phyloP scores from a whole-genome alignment of 1,140 invertebrate species.

The Calycopis cecrops region DNA sequence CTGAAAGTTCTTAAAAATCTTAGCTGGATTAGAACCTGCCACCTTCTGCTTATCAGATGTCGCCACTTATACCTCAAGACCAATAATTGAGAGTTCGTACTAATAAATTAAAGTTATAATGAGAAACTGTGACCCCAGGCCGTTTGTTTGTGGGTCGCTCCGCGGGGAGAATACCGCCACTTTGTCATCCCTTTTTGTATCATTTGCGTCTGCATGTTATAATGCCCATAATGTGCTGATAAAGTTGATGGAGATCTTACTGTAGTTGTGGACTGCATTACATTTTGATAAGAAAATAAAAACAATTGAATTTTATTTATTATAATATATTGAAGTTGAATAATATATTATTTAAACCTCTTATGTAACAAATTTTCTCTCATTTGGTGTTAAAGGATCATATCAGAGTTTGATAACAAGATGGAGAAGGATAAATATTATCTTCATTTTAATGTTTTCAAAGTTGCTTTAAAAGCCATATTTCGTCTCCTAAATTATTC shows the following conservation, averaged over 20 bases:
- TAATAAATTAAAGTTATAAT: constrained; percentile 5
- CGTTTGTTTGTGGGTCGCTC: not conserved
- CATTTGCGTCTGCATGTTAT: not conserved
- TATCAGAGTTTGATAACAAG: no score
- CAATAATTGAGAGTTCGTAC: not conserved
- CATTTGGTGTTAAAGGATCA: not conserved
- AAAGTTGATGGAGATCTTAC: not conserved
- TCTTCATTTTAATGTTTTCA: no score
- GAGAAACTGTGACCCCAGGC: not conserved
- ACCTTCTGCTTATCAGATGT: no score
- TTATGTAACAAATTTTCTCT: no score
- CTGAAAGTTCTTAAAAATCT: no score
- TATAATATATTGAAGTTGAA: not conserved
- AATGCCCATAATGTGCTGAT: not conserved
- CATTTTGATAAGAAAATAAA: not conserved
- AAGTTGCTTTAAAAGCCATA: no score
- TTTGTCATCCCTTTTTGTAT: constrained; percentile 7
- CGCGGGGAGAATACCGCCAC: not conserved
- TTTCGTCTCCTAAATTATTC: no score
- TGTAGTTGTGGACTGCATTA: not conserved
- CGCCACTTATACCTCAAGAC: no score
- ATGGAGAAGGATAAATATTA: no score
- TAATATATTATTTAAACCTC: no score
- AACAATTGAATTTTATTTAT: not conserved
- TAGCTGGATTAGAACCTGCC: no score